phyloP scores from a whole-genome alignment of 2,888 invertebrate genomes.

The Cataglyphis albicans region DNA sequence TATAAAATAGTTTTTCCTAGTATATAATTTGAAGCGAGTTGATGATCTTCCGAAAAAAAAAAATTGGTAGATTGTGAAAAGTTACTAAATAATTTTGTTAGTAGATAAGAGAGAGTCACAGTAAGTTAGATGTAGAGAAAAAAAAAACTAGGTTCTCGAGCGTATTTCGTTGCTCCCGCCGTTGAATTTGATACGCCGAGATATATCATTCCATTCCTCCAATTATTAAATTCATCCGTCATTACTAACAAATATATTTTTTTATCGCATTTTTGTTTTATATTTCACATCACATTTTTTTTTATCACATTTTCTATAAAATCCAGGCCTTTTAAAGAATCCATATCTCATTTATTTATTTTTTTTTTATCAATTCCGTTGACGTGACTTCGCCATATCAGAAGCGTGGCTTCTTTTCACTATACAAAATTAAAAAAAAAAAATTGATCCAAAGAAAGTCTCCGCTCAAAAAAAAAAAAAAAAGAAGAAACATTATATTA shows the following conservation, averaged over 20 bases:
- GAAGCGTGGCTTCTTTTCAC: constrained; percentile 5
- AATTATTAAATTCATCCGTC: background rate
- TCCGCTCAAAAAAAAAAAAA: too few species aligned
- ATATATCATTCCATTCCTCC: background rate
- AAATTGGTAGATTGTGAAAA: background rate
- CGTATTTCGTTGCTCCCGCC: background rate
- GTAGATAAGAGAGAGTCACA: background rate
- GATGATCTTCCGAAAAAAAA: background rate
- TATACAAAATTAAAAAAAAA: background rate
- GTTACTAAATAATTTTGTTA: constrained; percentile 20
- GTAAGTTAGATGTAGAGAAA: background rate
- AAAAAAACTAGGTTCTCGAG: background rate
- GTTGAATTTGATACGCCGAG: constrained; percentile 11
- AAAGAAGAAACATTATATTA: background rate
- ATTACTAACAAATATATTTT: background rate
- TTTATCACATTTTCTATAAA: background rate
- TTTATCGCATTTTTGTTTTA: background rate
- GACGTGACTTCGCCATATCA: background rate
- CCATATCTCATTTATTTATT: background rate
- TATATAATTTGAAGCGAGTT: background rate
- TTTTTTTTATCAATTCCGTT: background rate
- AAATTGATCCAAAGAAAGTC: background rate
- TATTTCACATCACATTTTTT: too few species aligned
- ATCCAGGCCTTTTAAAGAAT: background rate
- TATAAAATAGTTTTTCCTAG: background rate